Conservation (phyloP, 2,113 vertebrate genomes). For the Mustelus asterias region DNA sequence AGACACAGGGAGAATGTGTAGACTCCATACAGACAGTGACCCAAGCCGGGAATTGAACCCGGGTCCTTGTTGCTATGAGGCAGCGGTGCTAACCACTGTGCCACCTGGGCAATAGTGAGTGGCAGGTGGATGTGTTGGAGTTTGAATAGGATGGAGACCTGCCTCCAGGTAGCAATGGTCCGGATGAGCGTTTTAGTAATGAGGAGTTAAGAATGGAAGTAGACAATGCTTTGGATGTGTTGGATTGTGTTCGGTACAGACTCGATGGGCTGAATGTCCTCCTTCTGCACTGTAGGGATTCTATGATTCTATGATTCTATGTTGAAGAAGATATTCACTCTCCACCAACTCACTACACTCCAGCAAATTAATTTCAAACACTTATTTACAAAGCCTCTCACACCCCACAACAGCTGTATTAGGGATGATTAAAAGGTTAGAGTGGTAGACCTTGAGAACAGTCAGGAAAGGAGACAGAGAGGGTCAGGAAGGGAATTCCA, state of each 20-base stretch:
- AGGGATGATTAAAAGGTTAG: background rate
- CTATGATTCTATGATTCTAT: no score
- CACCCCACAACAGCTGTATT: background rate
- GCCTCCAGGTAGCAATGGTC: no score
- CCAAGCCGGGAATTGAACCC: no score
- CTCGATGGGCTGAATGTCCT: no score
- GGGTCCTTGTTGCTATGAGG: no score
- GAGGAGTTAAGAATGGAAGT: background rate
- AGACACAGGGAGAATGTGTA: no score
- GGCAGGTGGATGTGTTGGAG: background rate
- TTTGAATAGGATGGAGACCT: background rate
- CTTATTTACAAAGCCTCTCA: background rate
- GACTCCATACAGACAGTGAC: no score
- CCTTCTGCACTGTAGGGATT: no score
- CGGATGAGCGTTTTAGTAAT: background rate
- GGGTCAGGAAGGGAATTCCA: background rate
- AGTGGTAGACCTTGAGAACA: background rate
- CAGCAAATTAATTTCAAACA: background rate
- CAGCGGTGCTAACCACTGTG: no score
- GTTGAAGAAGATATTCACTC: background rate
- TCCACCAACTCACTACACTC: background rate
- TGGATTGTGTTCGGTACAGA: no score
- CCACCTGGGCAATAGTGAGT: background rate
- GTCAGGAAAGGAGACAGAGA: background rate
- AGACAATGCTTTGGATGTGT: background rate